Evolutionary conservation across 2,888 invertebrate genomes (phyloP).

Genomic region (Unio pictorum): DNA sequence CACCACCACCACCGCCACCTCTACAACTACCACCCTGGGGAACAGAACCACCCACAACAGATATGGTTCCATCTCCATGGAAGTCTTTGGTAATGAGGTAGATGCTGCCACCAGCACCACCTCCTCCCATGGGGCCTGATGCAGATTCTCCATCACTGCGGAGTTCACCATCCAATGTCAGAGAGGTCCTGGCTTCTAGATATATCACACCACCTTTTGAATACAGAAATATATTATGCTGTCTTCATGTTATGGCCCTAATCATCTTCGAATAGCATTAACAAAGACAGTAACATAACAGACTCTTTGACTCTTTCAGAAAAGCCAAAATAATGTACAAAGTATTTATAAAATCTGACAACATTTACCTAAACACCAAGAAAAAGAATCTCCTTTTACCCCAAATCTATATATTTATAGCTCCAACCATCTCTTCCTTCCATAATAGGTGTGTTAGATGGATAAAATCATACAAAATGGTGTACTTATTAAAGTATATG

Average conservation of each 20-base stretch:
- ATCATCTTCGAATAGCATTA: too few relatives aligned
- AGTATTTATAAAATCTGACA: too few relatives aligned
- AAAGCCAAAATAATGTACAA: too few relatives aligned
- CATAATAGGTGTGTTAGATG: too few relatives aligned
- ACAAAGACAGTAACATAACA: too few relatives aligned
- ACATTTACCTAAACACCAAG: too few relatives aligned
- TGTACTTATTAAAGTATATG: too few relatives aligned
- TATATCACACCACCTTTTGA: constrained; percentile 46
- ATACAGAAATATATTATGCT: not conserved
- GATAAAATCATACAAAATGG: too few relatives aligned
- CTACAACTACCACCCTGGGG: constrained; percentile 24
- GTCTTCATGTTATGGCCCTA: not conserved
- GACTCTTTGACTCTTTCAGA: too few relatives aligned
- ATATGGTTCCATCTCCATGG: constrained; percentile 37
- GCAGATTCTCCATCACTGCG: constrained; percentile 39
- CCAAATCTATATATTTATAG: too few relatives aligned
- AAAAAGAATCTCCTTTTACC: too few relatives aligned
- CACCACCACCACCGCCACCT: constrained; percentile 59
- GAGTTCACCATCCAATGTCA: constrained; percentile 38
- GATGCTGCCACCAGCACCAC: constrained; percentile 57
- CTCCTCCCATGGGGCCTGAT: constrained; percentile 43
- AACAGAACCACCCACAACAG: constrained; percentile 39
- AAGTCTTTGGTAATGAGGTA: constrained; percentile 28
- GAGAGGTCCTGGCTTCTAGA: constrained; percentile 25
- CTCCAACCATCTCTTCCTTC: too few relatives aligned